Evolutionary conservation across 2,888 invertebrate genomes (phyloP).

Genomic region (Pollenia griseotomentosa): DNA sequence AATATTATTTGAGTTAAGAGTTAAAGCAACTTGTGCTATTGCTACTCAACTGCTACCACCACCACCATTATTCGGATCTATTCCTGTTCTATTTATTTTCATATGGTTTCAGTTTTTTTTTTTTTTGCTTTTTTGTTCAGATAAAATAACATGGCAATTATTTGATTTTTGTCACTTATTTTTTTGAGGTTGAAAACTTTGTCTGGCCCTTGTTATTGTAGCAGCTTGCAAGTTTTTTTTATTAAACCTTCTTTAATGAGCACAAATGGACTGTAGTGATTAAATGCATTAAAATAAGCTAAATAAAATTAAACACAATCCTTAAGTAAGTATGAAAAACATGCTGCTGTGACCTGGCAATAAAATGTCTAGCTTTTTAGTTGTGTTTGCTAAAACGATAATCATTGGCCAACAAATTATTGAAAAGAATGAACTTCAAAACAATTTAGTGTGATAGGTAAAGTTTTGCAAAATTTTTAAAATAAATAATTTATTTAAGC

Average conservation of each 20-base stretch:
- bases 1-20: constrained; percentile 60
- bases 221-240: background rate
- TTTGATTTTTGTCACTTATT: constrained; percentile 61
- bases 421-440: no score
- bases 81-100: background rate
- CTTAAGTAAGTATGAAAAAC: constrained; percentile 6
- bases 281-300: constrained; percentile 39
- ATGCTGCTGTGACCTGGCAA: background rate
- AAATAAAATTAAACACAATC: constrained; percentile 13
- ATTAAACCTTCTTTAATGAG: constrained; percentile 30
- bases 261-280: constrained; percentile 20
- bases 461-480: no score
- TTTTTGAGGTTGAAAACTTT: constrained; percentile 59
- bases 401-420: no score
- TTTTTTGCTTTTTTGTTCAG: background rate
- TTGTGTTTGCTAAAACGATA: background rate
- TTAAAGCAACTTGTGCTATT: constrained; percentile 20
- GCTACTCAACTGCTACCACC: background rate
- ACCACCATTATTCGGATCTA: background rate
- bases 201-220: background rate
- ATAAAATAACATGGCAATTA: constrained; percentile 56
- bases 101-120: background rate
- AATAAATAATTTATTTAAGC: no score
- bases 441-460: no score
- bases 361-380: background rate